Evolutionary conservation across 2,888 invertebrate species (phyloP), one percentile per base, ranked within the genome.

Genomic region (Adela reaumurella): DNA sequence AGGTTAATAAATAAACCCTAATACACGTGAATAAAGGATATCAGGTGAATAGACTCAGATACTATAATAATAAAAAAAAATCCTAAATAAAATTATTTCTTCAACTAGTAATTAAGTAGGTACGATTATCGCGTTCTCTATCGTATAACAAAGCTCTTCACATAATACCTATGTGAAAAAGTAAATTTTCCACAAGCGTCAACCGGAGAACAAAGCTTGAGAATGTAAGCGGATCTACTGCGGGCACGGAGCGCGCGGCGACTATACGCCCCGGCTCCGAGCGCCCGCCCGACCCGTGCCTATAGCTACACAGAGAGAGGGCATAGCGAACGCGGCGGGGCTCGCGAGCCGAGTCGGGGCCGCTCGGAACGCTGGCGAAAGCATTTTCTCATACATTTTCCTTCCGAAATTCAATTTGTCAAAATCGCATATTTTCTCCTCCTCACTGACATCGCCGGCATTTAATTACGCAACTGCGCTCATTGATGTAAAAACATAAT

Each of bases 201-300:
- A 8, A 24, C 5, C 24, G 24, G 24, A 24, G 24, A 24, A 24
- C 24, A 24, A 24, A 24, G 24, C 5, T 24, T 6, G 24, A 24
- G 24, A 4, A 8, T 24, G 5, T 24, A 24, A 6, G n/a, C n/a
- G n/a, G 4, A 24, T 24, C 8, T 4, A 24, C 4, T 24, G 24
- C 24, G 24, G 24, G 5, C 4, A 6, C 4, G 5, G 24, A 24
- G 19, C 35, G 20, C 35, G 17, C 29, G 18, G 35, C 19, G 45
- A 24, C 45, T 14, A 24, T 45, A 16, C 17, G n/a, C 16, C n/a
- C 18, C 42, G 42, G 35, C 35, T 42, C 35, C 43, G 19, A 46
- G 16, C 47, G 48, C 47, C 48, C 47, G 50, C 50, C 50, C 50
- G 48, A 50, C 50, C 50, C 35, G 50, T 45, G 46, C 42, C 42